These are phyloP conservation scores for Erebia palarica DNA, from an alignment of 2,888 invertebrate genomes.

Conservation along the genomic window DNA sequence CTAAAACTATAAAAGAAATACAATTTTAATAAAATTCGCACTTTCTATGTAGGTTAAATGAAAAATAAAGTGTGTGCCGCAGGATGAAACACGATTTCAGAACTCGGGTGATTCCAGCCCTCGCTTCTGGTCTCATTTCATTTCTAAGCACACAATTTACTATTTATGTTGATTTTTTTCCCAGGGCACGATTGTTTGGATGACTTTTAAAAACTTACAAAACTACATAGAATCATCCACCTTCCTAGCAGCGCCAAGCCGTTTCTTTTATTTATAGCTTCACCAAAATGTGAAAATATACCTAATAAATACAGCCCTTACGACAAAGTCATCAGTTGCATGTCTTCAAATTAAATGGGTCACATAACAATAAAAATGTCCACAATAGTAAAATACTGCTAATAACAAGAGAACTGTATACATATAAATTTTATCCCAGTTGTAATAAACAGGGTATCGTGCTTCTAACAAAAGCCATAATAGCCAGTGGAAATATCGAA, in stretches of 20 bases:
- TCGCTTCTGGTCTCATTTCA: too few relatives aligned
- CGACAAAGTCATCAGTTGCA: slow-evolving; percentile 6
- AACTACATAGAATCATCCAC: not conserved
- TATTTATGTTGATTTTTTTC: too few relatives aligned
- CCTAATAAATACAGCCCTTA: not conserved
- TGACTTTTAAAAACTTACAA: not conserved
- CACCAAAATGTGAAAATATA: not conserved
- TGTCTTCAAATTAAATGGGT: not conserved
- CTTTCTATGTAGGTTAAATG: too few relatives aligned
- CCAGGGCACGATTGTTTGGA: too few relatives aligned
- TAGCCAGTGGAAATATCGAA: slow-evolving; percentile 20
- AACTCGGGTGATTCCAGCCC: too few relatives aligned
- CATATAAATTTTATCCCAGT: slow-evolving; percentile 28
- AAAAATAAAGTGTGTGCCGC: too few relatives aligned
- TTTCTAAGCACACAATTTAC: too few relatives aligned
- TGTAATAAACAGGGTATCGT: slow-evolving; percentile 29
- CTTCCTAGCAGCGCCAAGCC: not conserved
- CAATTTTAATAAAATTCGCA: too few relatives aligned
- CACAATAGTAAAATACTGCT: slow-evolving; percentile 29
- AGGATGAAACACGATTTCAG: too few relatives aligned
- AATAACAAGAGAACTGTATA: slow-evolving; percentile 27
- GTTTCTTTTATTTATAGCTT: not conserved
- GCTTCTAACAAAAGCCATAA: slow-evolving; percentile 28
- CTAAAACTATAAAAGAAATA: too few relatives aligned
- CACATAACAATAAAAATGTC: slow-evolving; percentile 28